Evolutionary conservation across 2,888 invertebrate genomes (phyloP), one percentile per base, ranked within the genome.

Genomic region (Lordiphosa fenestrarum): DNA sequence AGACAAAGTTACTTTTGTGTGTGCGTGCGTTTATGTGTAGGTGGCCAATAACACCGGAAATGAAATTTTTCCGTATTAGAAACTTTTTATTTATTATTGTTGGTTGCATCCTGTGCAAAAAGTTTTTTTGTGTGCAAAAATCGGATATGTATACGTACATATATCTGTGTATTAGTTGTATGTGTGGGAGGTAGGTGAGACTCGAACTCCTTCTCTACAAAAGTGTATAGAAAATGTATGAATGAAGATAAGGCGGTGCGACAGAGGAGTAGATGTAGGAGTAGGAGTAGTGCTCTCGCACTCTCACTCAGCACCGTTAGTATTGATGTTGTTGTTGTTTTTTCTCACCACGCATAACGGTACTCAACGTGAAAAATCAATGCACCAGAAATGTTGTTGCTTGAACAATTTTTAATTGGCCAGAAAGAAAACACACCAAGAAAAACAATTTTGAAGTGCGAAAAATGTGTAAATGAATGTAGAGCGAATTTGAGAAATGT

Each of bases 181-280:
- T 46, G 39, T 40, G 47, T 58, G 25, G 40, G 38, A 6, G 50
- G 42, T 61, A 36, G 76, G 73, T 44, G 37, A 38, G 38, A 48
- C 53, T 51, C 37, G 50, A 38, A 52, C 56, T 56, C 33, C 50
- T 37, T 49, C 33, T 38, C 23, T 23, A 69, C 60, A 54, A 65
- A 69, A 80, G 84, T 83, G 78, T 80, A 85, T 80, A 85, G 85
- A 80, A 80, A 80, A 80, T 75, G 30, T 30, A 85, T 80, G 78
- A 80, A 80, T 80, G 78, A 80, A 80, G 80, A 71, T 69, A 60
- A 48, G 69, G 59, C 64, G 60, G 55, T n/a, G 41, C 10, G 30
- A 9, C 15, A 36, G 19, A 25, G n/a, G n/a, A 23, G 30, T 41
- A 61, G 48, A 35, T 40, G 56, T 40, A 70, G 59, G 57, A 73